Conservation (phyloP, 53 echinoderm and acorn worm genomes). For the Stichopus horrens region DNA sequence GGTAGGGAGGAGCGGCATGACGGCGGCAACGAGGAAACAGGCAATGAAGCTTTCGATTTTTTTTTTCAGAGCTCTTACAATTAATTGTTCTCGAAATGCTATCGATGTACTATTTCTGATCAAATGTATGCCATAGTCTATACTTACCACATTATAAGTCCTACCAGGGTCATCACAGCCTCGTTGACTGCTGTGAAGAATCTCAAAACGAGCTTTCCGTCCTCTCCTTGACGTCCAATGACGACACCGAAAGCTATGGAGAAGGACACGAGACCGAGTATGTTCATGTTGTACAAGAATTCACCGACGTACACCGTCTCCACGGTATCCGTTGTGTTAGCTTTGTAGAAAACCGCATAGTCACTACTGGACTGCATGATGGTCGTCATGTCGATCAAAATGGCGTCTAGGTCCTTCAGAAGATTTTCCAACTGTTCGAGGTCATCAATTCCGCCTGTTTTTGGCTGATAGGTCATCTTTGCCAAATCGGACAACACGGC, state of each 20-base stretch:
- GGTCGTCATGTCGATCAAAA: slow-evolving; percentile 57
- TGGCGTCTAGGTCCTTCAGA: slow-evolving; percentile 61
- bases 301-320: slow-evolving; percentile 54
- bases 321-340: slow-evolving; percentile 46
- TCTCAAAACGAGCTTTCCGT: slow-evolving; percentile 61
- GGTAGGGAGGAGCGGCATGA: no score
- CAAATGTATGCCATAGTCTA: background rate
- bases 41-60: no score
- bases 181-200: slow-evolving; percentile 76
- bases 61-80: no score
- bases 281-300: slow-evolving; percentile 87
- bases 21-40: no score
- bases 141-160: slow-evolving; percentile 94
- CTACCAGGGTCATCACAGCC: slow-evolving; percentile 86
- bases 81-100: no score
- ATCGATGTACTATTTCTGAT: no score
- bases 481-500: slow-evolving; percentile 57
- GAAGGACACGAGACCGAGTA: slow-evolving; percentile 91
- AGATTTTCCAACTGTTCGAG: slow-evolving; percentile 66
- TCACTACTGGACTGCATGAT: slow-evolving; percentile 59
- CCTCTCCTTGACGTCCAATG: slow-evolving; percentile 74
- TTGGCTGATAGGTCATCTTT: slow-evolving; percentile 59
- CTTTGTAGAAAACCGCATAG: slow-evolving; percentile 55
- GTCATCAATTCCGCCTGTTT: slow-evolving; percentile 54
- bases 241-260: slow-evolving; percentile 84